Evolutionary conservation across 2,888 invertebrate species (phyloP).

Genomic region (Gisinianus flammeolus): DNA sequence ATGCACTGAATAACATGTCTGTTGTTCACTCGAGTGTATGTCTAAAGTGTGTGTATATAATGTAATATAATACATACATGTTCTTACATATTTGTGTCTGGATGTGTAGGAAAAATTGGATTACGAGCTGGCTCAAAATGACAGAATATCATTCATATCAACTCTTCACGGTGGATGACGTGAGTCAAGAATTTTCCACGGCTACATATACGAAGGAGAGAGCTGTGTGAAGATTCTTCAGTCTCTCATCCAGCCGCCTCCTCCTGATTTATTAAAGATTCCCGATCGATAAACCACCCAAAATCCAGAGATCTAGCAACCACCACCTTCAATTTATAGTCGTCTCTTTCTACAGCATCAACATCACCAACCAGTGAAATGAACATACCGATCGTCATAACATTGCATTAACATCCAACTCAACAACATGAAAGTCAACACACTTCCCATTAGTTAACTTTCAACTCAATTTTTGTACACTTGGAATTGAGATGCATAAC

Average conservation of each 20-base stretch:
- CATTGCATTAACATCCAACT: no score
- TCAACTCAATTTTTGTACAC: no score
- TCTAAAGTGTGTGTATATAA: background rate
- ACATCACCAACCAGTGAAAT: no score
- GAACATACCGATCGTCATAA: no score
- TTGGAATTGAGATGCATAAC: no score
- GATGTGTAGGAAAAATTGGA: constrained; percentile 62
- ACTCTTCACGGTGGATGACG: constrained; percentile 65
- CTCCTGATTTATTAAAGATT: constrained; percentile 36
- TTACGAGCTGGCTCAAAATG: constrained; percentile 62
- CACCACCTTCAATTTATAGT: background rate
- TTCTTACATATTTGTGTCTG: background rate
- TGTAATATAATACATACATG: background rate
- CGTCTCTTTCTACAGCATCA: no score
- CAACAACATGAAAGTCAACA: no score
- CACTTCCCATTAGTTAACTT: no score
- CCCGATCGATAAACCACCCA: constrained; percentile 36
- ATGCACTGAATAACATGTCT: background rate
- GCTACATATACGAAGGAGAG: background rate
- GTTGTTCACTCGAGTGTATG: background rate
- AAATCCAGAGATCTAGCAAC: no score
- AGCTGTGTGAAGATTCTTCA: constrained; percentile 19
- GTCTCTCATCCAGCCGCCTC: constrained; percentile 3
- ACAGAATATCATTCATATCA: constrained; percentile 64
- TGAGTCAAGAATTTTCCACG: constrained; percentile 12